phyloP scores from a whole-genome alignment of 2,888 invertebrate genomes.

The Balanococcus diminutus region DNA sequence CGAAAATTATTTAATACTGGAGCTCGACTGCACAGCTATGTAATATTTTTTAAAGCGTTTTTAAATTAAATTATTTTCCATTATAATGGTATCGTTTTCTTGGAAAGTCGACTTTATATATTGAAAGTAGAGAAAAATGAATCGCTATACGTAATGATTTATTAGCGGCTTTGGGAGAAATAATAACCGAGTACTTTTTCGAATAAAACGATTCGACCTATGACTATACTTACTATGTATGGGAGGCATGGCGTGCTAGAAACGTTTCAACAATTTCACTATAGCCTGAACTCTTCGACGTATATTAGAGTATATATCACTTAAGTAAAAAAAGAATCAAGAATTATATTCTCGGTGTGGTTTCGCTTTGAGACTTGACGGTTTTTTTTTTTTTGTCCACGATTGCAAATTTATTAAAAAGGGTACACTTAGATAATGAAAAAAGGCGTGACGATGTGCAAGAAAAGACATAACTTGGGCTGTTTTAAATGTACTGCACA shows the following conservation, averaged over 20 bases:
- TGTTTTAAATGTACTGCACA: background rate
- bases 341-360: background rate
- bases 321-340: background rate
- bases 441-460: slow-evolving; percentile 13
- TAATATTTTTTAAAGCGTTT: background rate
- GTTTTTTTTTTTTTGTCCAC: background rate
- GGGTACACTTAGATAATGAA: slow-evolving; percentile 34
- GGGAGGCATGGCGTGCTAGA: background rate
- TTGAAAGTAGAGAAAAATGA: background rate
- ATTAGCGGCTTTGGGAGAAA: background rate
- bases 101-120: background rate
- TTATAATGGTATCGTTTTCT: background rate
- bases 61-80: background rate
- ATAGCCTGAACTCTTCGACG: background rate
- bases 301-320: background rate
- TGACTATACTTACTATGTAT: no score
- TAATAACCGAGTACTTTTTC: background rate
- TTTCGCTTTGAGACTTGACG: background rate
- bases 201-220: background rate
- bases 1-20: background rate
- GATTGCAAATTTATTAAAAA: slow-evolving; percentile 34
- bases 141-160: background rate
- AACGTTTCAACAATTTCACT: background rate
- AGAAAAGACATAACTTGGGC: slow-evolving; percentile 9
- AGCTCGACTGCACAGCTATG: background rate